Conservation (phyloP, 2,113 vertebrate species). For the Engraulis encrasicolus region DNA sequence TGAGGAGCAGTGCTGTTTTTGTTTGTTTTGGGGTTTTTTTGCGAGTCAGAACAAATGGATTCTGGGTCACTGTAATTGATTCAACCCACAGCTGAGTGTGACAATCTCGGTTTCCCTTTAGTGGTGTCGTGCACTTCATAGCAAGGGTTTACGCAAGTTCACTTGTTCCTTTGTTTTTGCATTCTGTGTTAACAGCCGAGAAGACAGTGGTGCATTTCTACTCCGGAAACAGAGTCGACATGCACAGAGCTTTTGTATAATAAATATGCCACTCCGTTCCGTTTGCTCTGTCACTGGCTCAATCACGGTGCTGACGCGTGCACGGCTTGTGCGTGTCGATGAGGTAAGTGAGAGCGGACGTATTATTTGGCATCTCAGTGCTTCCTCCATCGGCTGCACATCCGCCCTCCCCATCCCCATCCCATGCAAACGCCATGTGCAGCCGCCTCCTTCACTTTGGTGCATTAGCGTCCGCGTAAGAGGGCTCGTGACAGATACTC, state of each 20-base stretch:
- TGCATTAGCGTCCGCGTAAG: slow-evolving; percentile 51
- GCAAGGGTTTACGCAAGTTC: neutral
- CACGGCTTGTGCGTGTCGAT: slow-evolving; percentile 51
- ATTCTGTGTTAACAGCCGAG: no score
- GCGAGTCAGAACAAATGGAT: neutral
- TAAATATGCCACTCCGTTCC: slow-evolving; percentile 59
- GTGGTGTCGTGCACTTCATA: neutral
- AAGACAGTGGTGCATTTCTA: no score
- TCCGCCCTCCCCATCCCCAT: slow-evolving; percentile 42
- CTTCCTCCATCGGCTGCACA: slow-evolving; percentile 36
- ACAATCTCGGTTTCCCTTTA: no score
- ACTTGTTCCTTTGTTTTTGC: neutral
- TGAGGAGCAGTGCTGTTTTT: no score
- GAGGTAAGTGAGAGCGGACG: slow-evolving; percentile 39
- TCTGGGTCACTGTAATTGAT: neutral
- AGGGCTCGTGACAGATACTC: slow-evolving; percentile 72
- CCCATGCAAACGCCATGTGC: neutral
- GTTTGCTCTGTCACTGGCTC: slow-evolving; percentile 41
- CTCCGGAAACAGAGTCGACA: neutral
- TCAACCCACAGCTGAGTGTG: neutral
- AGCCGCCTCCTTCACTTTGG: slow-evolving; percentile 34
- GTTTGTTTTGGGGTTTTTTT: no score
- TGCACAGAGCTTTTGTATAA: slow-evolving; percentile 23
- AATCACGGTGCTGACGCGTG: slow-evolving; percentile 45
- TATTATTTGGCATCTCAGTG: slow-evolving; percentile 51